Base-by-base conservation (phyloP, 2,888 invertebrate genomes). In the Teleogryllus oceanicus region DNA sequence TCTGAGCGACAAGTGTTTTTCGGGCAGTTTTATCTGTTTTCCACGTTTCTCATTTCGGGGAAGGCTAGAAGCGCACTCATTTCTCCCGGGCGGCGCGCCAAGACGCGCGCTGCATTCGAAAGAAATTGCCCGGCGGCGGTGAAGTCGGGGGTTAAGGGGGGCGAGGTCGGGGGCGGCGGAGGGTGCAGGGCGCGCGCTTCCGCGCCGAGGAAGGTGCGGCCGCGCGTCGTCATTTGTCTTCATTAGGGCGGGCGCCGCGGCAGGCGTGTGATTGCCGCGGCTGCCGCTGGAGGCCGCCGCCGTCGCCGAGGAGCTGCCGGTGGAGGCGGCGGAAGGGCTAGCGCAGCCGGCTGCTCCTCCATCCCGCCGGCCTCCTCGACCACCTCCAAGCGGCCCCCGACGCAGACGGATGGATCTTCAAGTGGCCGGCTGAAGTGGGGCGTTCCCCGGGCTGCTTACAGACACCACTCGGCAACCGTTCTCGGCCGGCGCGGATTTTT, bases 221-320 rank as follows among this genome's bases (percentile, higher is more conserved):
- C 62, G 62, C n/a, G 62, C n/a, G 62, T 62, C 62, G 62, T n/a
- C 62, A 62, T 62, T 62, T 62, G n/a, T 62, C 62, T 62, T 62
- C 62, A 62, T 62, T 62, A 62, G 62, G 62, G 62, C 62, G 62
- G 16, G 62, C 13, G 62, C 62, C 62, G 62, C 13, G 62, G 62
- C 62, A 62, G 62, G 62, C 62, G 62, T 62, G 62, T 62, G 62
- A 62, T 62, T 62, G 62, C 62, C n/a, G 62, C 62, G 62, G 62
- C 62, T 62, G 62, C n/a, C 16, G n/a, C 16, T 13, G n/a, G 16
- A 13, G 16, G 62, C 62, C 62, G 16, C n/a, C 16, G 4, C 16
- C 62, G 62, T 13, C 62, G 62, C 62, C 4, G 62, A 13, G 16
- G 62, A 18, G 13, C 62, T 62, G n/a, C 16, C 16, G n/a, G 62